Percentiles rank a stretch among this genome's conserved stretches.
These are phyloP conservation scores for Halesus radiatus DNA, from an alignment of 1,140 invertebrate species.

Conservation along the genomic window DNA sequence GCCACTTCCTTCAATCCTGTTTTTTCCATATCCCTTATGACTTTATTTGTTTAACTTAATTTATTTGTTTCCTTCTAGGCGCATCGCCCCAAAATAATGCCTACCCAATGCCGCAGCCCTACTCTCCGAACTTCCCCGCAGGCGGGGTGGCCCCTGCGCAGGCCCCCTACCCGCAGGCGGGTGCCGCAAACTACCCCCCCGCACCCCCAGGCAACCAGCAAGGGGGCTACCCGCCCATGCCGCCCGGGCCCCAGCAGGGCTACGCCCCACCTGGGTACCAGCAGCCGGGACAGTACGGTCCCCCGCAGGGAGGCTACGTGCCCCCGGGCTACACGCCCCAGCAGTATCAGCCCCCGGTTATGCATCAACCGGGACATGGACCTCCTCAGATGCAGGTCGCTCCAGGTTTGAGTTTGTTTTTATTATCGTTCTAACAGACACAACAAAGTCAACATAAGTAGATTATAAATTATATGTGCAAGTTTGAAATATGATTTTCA, in stretches of 20 bases:
- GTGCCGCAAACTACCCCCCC: conserved; percentile 48
- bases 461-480: too few species aligned
- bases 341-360: conserved; percentile 57
- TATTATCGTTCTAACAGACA: too few species aligned
- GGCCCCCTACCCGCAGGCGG: conserved; percentile 49
- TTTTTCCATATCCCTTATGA: too few species aligned
- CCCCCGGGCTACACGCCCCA: conserved; percentile 48
- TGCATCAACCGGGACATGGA: conserved; percentile 63
- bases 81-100: neutral
- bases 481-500: too few species aligned
- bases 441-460: too few species aligned
- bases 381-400: conserved; percentile 52
- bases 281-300: conserved; percentile 56
- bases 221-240: conserved; percentile 53
- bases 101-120: conserved; percentile 60
- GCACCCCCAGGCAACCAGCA: conserved; percentile 59
- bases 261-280: conserved; percentile 59
- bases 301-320: conserved; percentile 59
- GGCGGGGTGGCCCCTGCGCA: conserved; percentile 62
- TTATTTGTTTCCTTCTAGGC: neutral
- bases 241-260: conserved; percentile 59
- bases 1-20: too few species aligned
- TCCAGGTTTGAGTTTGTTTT: conserved; percentile 16
- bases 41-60: too few species aligned
- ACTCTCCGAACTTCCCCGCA: conserved; percentile 67